These are phyloP conservation scores for Centroberyx gerrardi DNA, from an alignment of 2,797 vertebrate genomes.

Conservation along the genomic window DNA sequence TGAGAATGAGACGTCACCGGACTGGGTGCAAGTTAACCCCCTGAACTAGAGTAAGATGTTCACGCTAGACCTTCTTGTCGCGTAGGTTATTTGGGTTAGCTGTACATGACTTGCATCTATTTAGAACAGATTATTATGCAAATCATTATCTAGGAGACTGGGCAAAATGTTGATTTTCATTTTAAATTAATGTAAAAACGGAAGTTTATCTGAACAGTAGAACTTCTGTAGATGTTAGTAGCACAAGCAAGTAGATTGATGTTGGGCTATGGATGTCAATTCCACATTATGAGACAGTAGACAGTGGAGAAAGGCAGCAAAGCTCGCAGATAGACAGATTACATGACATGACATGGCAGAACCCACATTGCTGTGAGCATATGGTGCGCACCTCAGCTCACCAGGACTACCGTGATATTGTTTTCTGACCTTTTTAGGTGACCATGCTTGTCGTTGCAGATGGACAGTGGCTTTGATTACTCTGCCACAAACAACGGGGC, in stretches of 20 bases:
- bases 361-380: too few species aligned
- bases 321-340: too few species aligned
- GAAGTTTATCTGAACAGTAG: background rate
- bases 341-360: too few species aligned
- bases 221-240: background rate
- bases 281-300: too few species aligned
- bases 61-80: background rate
- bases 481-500: conserved; percentile 21
- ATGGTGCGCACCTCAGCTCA: background rate
- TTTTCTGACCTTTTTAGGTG: conserved; percentile 6
- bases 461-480: conserved; percentile 56
- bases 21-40: conserved; percentile 1
- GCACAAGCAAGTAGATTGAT: background rate
- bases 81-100: background rate
- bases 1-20: conserved; percentile 16
- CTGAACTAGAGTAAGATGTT: background rate
- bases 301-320: too few species aligned
- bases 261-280: background rate
- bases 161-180: background rate
- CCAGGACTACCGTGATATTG: background rate
- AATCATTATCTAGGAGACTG: background rate
- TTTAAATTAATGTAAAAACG: background rate
- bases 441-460: conserved; percentile 18
- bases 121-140: background rate
- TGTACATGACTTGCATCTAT: conserved; percentile 4